Percentiles rank a stretch among this genome's conserved stretches.
Evolutionary conservation across 1,140 invertebrate genomes (phyloP).

Genomic region (Atopsyche davidsoni): DNA sequence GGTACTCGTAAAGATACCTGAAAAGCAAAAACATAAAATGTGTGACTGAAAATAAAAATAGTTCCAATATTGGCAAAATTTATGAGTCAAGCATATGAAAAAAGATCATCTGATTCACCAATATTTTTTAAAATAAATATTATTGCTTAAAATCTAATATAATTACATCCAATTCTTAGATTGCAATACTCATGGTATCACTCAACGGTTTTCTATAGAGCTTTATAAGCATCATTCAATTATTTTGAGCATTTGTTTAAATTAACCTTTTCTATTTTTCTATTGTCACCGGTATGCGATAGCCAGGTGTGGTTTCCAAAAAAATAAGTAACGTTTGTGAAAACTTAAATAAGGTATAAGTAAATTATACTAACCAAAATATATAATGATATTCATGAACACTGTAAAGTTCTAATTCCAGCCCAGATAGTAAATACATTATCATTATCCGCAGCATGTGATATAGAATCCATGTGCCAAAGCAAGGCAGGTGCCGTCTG

Average conservation of each 20-base stretch:
- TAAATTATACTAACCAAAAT: conserved; percentile 64
- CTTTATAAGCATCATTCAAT: too few species aligned
- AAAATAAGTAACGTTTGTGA: not conserved
- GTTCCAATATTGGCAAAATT: not conserved
- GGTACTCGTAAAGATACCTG: conserved; percentile 91
- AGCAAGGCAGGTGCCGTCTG: conserved; percentile 75
- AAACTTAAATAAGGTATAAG: not conserved
- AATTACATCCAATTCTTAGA: too few species aligned
- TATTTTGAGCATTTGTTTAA: too few species aligned
- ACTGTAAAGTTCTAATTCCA: conserved; percentile 92
- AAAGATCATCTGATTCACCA: too few species aligned
- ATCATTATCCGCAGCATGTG: conserved; percentile 95
- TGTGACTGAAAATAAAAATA: conserved; percentile 9
- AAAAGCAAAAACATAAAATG: conserved; percentile 7
- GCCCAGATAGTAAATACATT: conserved; percentile 87
- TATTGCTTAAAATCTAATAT: too few species aligned
- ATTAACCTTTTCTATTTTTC: too few species aligned
- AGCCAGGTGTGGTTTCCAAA: not conserved
- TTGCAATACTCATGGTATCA: too few species aligned
- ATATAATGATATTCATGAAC: conserved; percentile 96
- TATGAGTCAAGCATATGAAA: not conserved
- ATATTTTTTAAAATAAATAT: too few species aligned
- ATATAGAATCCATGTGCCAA: conserved; percentile 94
- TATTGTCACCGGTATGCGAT: too few species aligned
- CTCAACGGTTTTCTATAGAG: too few species aligned